Percentiles rank a stretch among this genome's conserved stretches.
Conservation (phyloP, 2,888 invertebrate genomes). For the Xestia ashworthii region DNA sequence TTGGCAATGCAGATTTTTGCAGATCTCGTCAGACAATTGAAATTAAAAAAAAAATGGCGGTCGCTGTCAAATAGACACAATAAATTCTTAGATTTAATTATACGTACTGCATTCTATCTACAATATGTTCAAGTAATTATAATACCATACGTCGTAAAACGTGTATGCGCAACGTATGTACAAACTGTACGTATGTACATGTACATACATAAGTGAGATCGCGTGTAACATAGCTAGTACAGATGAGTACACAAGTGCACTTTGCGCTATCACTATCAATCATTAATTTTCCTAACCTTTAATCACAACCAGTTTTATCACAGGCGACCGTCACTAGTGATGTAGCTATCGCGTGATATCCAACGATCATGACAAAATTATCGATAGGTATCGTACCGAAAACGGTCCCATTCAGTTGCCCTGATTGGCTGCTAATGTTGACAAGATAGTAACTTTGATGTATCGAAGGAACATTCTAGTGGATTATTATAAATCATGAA, state of each 20-base stretch:
- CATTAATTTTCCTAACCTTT: slow-evolving; percentile 66
- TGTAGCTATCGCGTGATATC: slow-evolving; percentile 79
- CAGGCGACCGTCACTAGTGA: slow-evolving; percentile 73
- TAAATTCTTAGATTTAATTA: slow-evolving; percentile 26
- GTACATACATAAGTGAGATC: slow-evolving; percentile 18
- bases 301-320: slow-evolving; percentile 68
- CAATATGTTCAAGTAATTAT: slow-evolving; percentile 31
- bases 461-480: slow-evolving; percentile 58
- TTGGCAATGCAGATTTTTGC: slow-evolving; percentile 13
- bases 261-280: slow-evolving; percentile 48
- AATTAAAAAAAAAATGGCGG: not conserved
- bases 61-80: slow-evolving; percentile 16
- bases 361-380: slow-evolving; percentile 76
- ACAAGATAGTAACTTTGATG: slow-evolving; percentile 73
- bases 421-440: slow-evolving; percentile 76
- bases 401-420: slow-evolving; percentile 68
- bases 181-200: not conserved
- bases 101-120: slow-evolving; percentile 19
- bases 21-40: slow-evolving; percentile 1
- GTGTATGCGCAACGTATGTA: not conserved
- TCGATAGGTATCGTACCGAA: slow-evolving; percentile 77
- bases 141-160: slow-evolving; percentile 26
- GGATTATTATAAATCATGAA: slow-evolving; percentile 58
- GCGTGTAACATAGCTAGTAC: slow-evolving; percentile 43
- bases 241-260: slow-evolving; percentile 44